These are phyloP conservation scores for Cyprinus carpio DNA, from an alignment of 2,113 vertebrate genomes.

Conservation along the genomic window DNA sequence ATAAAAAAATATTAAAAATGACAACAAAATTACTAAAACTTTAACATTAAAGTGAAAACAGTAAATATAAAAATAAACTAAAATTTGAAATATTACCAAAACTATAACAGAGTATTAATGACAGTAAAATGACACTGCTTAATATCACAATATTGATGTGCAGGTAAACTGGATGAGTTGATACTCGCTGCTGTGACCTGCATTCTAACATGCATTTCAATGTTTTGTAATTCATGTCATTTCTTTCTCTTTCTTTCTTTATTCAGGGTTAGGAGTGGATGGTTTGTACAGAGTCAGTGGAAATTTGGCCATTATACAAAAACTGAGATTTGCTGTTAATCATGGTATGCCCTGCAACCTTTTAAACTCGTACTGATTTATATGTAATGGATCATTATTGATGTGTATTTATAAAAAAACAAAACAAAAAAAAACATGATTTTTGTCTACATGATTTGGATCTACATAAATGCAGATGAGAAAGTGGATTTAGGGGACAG, in stretches of 20 bases:
- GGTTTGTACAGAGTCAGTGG: slow-evolving; percentile 95
- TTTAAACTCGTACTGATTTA: no score
- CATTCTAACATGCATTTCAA: background rate
- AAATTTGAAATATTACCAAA: no score
- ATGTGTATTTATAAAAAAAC: no score
- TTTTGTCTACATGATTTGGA: background rate
- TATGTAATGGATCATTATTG: no score
- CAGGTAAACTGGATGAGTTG: background rate
- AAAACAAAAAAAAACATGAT: background rate
- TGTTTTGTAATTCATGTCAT: background rate
- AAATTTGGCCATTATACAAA: slow-evolving; percentile 95
- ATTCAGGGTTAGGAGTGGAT: slow-evolving; percentile 84
- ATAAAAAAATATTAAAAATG: no score
- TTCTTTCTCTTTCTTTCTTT: background rate
- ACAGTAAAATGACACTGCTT: no score
- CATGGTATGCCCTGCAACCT: slow-evolving; percentile 75
- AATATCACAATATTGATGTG: background rate
- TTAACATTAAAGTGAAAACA: no score
- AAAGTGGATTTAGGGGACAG: slow-evolving; percentile 86
- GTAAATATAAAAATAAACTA: no score
- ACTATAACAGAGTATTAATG: no score
- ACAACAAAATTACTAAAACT: no score
- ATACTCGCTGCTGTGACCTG: background rate
- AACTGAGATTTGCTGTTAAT: slow-evolving; percentile 91
- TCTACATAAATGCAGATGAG: slow-evolving; percentile 82